Evolutionary conservation across 1,140 invertebrate species (phyloP).

Genomic region (Bombus pascuorum): DNA sequence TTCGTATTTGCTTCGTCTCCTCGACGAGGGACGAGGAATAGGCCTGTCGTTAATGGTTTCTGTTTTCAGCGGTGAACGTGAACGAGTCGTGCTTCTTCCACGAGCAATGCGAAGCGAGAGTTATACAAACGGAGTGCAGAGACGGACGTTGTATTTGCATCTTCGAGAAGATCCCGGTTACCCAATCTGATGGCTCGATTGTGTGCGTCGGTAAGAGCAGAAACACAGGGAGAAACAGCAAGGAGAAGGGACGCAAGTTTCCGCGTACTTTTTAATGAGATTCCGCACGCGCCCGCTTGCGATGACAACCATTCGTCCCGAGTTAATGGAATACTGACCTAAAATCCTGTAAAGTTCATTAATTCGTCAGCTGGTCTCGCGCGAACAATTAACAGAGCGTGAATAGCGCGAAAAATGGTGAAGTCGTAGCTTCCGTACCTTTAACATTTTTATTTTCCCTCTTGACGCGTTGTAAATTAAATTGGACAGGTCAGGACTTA

Average conservation of each 20-base stretch:
- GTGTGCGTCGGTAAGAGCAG: slow-evolving; percentile 87
- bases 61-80: slow-evolving; percentile 86
- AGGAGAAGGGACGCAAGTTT: neutral
- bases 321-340: slow-evolving; percentile 48
- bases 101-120: slow-evolving; percentile 89
- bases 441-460: neutral
- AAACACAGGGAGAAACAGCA: neutral
- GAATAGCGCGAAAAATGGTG: too few species aligned
- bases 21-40: neutral
- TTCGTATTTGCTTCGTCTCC: too few species aligned
- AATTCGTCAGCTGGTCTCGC: slow-evolving; percentile 33
- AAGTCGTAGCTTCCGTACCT: neutral
- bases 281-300: neutral
- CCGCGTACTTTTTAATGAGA: slow-evolving; percentile 44
- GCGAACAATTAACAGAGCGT: slow-evolving; percentile 26
- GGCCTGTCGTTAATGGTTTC: slow-evolving; percentile 20
- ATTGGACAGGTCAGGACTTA: neutral
- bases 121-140: slow-evolving; percentile 89
- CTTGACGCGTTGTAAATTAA: neutral
- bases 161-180: slow-evolving; percentile 88
- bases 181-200: slow-evolving; percentile 86
- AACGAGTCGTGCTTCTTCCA: slow-evolving; percentile 92
- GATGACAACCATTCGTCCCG: neutral
- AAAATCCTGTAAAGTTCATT: slow-evolving; percentile 26
- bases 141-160: slow-evolving; percentile 89